Evolutionary conservation across 2,888 invertebrate species (phyloP).

Genomic region (Hypsopygia costalis): DNA sequence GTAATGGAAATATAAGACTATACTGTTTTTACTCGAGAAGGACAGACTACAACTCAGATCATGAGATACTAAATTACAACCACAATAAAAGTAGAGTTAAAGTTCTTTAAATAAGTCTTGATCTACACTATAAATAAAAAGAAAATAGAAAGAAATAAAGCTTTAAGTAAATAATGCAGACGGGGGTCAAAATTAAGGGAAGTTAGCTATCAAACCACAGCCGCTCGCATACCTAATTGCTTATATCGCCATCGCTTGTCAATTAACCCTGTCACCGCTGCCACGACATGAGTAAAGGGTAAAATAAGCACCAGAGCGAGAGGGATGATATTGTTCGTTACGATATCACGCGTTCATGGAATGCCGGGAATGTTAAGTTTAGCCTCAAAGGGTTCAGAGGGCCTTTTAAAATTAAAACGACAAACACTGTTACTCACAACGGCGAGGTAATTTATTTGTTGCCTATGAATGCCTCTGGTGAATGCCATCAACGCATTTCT

Average conservation of each 20-base stretch:
- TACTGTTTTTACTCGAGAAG: too few species aligned
- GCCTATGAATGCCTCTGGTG: constrained; percentile 22
- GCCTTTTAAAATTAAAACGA: constrained; percentile 71
- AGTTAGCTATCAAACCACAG: background rate
- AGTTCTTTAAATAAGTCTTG: too few species aligned
- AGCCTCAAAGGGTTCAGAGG: constrained; percentile 62
- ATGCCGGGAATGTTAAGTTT: constrained; percentile 66
- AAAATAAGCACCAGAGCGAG: constrained; percentile 40
- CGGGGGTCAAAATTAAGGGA: too few species aligned
- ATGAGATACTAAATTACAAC: too few species aligned
- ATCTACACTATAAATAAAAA: too few species aligned
- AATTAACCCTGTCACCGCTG: constrained; percentile 27
- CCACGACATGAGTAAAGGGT: constrained; percentile 40
- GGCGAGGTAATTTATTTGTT: constrained; percentile 57
- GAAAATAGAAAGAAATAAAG: too few species aligned
- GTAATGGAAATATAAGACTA: too few species aligned
- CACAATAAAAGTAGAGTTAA: too few species aligned
- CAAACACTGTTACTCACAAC: constrained; percentile 53
- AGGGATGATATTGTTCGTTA: constrained; percentile 30
- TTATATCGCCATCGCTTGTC: background rate
- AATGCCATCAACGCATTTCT: constrained; percentile 9
- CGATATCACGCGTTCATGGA: constrained; percentile 56
- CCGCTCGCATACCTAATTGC: background rate
- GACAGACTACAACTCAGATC: too few species aligned
- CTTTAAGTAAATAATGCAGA: too few species aligned